Evolutionary conservation across 2,888 invertebrate genomes (phyloP).

Genomic region (Neoaliturus tenellus): DNA sequence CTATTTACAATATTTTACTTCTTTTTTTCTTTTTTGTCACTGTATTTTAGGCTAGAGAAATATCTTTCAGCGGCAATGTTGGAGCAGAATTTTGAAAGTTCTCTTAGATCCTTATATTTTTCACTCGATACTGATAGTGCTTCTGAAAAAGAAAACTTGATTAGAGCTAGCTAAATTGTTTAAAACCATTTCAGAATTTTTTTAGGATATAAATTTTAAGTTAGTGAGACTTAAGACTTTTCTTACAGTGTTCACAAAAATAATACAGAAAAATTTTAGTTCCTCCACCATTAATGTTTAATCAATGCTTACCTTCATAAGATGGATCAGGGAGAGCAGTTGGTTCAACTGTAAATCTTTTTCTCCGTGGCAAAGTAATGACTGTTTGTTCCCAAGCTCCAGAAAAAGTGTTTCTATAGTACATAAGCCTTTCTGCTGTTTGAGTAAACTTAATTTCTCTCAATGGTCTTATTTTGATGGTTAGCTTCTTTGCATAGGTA

Average conservation of each 20-base stretch:
- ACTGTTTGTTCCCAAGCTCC: background rate
- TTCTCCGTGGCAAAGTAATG: no score
- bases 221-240: background rate
- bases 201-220: background rate
- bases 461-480: constrained; percentile 35
- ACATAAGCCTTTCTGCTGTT: constrained; percentile 38
- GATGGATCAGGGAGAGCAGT: constrained; percentile 11
- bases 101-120: background rate
- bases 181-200: background rate
- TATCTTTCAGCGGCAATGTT: no score
- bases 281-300: constrained; percentile 1
- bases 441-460: constrained; percentile 47
- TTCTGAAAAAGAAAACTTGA: constrained; percentile 18
- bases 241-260: no score
- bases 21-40: no score
- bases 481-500: constrained; percentile 46
- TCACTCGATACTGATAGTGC: background rate
- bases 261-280: no score
- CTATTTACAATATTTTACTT: no score
- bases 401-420: constrained; percentile 48
- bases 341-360: background rate
- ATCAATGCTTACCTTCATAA: constrained; percentile 36
- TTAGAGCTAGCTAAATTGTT: background rate
- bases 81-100: no score
- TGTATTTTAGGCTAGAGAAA: no score